Percentiles rank a stretch among this genome's conserved stretches.
Conservation (phyloP, 2,797 vertebrate species). For the Antennarius maculatus region DNA sequence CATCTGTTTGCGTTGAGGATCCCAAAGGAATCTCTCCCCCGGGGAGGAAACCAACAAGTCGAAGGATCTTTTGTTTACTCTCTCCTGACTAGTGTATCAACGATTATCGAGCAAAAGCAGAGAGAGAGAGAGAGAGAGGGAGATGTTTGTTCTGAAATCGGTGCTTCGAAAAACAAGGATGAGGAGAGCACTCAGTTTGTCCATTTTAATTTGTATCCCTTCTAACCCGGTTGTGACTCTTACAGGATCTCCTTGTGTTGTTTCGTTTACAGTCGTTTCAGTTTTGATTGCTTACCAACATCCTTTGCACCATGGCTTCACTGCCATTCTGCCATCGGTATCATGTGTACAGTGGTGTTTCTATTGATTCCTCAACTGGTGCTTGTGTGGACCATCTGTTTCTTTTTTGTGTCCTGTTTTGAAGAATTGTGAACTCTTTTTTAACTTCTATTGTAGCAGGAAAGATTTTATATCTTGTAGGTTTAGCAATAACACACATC, state of each 20-base stretch:
- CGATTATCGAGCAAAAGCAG: slow-evolving; percentile 60
- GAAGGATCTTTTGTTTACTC: slow-evolving; percentile 56
- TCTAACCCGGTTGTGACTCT: slow-evolving; percentile 54
- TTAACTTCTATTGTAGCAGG: slow-evolving; percentile 83
- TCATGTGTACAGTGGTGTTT: slow-evolving; percentile 78
- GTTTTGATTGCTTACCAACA: slow-evolving; percentile 48
- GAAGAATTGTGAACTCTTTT: slow-evolving; percentile 77
- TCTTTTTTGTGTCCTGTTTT: slow-evolving; percentile 55
- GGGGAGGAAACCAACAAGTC: slow-evolving; percentile 53
- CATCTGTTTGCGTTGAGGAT: slow-evolving; percentile 49
- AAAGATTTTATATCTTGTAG: slow-evolving; percentile 81
- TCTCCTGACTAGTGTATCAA: slow-evolving; percentile 58
- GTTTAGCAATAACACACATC: slow-evolving; percentile 84
- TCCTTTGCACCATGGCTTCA: slow-evolving; percentile 32
- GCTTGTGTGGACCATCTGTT: slow-evolving; percentile 74
- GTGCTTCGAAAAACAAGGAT: slow-evolving; percentile 66
- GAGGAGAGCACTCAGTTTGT: slow-evolving; percentile 44
- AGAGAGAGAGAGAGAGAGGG: slow-evolving; percentile 19
- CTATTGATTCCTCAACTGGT: slow-evolving; percentile 73
- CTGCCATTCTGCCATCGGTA: slow-evolving; percentile 50
- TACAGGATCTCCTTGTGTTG: slow-evolving; percentile 61
- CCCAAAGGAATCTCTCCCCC: slow-evolving; percentile 40
- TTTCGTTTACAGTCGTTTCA: slow-evolving; percentile 48
- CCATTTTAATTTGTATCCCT: slow-evolving; percentile 56
- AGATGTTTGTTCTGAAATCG: slow-evolving; percentile 54